Percentiles rank a stretch among this genome's conserved stretches.
These are phyloP conservation scores for Nerophis ophidion DNA, from an alignment of 2,113 vertebrate genomes.

Conservation along the genomic window DNA sequence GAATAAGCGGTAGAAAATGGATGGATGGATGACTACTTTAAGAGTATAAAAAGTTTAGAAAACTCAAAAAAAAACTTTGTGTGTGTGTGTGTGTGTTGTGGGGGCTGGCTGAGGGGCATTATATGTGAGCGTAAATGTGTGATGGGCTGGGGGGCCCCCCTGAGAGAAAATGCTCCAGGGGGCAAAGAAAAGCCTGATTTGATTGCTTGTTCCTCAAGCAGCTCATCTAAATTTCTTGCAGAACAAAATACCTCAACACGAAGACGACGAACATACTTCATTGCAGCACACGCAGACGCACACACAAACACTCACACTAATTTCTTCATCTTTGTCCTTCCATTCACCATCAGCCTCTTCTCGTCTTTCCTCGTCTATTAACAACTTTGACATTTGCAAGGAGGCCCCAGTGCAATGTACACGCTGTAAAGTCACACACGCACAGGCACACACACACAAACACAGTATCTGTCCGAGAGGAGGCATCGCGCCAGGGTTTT, in stretches of 20 bases:
- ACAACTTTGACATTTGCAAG: conserved; percentile 39
- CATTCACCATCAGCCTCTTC: background rate
- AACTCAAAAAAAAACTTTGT: conserved; percentile 19
- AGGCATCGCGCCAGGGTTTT: conserved; percentile 27
- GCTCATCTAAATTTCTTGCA: conserved; percentile 44
- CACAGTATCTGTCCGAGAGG: background rate
- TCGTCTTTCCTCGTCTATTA: conserved; percentile 8
- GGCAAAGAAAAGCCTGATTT: conserved; percentile 41
- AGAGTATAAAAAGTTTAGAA: no score
- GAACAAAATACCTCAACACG: conserved; percentile 34
- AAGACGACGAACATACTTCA: conserved; percentile 13
- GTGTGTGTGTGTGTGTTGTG: background rate
- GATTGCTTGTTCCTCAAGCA: conserved; percentile 52
- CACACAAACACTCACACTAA: background rate
- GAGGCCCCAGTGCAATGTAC: conserved; percentile 22
- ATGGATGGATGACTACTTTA: no score
- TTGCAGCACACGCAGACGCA: conserved; percentile 8
- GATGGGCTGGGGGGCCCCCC: conserved; percentile 19
- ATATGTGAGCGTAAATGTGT: conserved; percentile 2
- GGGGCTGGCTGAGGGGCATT: background rate
- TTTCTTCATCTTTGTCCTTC: conserved; percentile 4
- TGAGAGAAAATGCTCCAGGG: conserved; percentile 37
- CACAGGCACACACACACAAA: conserved; percentile 12
- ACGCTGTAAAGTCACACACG: background rate
- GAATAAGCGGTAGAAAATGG: no score